Conservation (phyloP, 2,888 invertebrate genomes). For the Papilio elwesi region DNA sequence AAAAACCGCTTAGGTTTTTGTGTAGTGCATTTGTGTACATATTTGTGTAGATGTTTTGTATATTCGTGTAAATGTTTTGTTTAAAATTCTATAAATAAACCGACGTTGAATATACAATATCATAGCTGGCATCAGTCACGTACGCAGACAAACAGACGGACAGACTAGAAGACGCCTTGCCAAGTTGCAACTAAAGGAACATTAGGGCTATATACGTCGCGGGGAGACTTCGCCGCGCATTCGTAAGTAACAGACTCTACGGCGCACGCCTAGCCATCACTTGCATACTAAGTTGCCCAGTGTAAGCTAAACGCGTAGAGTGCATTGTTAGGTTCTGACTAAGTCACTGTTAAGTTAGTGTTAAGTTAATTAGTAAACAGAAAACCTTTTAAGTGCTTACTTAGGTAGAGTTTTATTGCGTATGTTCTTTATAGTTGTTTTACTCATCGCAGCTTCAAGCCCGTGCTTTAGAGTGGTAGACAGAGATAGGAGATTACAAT, state of each 20-base stretch:
- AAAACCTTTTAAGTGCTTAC: not conserved
- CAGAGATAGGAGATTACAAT: too few species aligned
- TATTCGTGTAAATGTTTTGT: too few species aligned
- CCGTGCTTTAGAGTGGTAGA: too few species aligned
- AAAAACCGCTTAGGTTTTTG: too few species aligned
- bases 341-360: constrained; percentile 6
- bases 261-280: constrained; percentile 14
- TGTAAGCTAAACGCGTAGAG: too few species aligned
- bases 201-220: constrained; percentile 31
- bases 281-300: constrained; percentile 27
- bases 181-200: constrained; percentile 40
- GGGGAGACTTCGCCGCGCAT: constrained; percentile 24
- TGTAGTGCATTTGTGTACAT: too few species aligned
- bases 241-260: constrained; percentile 19
- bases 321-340: not conserved
- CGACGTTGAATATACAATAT: constrained; percentile 18
- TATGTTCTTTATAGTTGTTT: not conserved
- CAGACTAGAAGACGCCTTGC: constrained; percentile 61
- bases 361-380: constrained; percentile 16
- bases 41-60: too few species aligned
- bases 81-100: too few species aligned
- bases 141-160: constrained; percentile 57
- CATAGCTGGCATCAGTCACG: constrained; percentile 54
- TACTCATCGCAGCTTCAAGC: too few species aligned
- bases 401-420: not conserved